Base-by-base conservation (phyloP, 2,888 invertebrate genomes). In the Parnassius orleans region DNA sequence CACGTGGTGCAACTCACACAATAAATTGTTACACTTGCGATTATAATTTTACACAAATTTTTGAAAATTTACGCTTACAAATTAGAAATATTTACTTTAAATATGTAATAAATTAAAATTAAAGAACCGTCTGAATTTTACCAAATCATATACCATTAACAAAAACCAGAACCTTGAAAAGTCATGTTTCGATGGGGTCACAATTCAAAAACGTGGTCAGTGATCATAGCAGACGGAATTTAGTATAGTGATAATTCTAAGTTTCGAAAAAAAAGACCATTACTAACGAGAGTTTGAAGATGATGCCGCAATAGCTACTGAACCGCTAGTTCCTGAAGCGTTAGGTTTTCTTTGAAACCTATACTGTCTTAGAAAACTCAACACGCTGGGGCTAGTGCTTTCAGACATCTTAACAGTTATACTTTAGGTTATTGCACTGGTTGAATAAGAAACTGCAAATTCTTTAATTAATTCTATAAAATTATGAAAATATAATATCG, bases 351-450 rank as follows among this genome's bases (percentile, higher is more conserved):
- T 94, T 80, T 95, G 94, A 82, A 94, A 94, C 76, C 95, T 93
- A 79, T 95, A 95, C 78, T 93, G 94, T 74, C 95, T 92, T 71
- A 95, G 87, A 83, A 94, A 93, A 81, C 93, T 93, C 77, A 94
- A 84, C 72, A 93, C 86, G 79, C 92, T 93, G 57, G 93, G 93
- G 75, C 93, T 93, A 72, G 84, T 85, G 72, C 83, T 83, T 73
- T 90, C 86, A 69, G 90, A 88, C 91, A 91, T 91, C 69, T 77
- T 84, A 68, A 69, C 69, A 73, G 68, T 67, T 63, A 62, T 58
- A 64, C 55, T 61, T 66, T 53, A 56, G 52, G 51, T 51, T 60
- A 58, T 53, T 55, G 53, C 58, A 61, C 58, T 61, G 33, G 48
- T 52, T 54, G 24, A 53, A 53, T 10, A 19, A 59, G 43, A 48